Evolutionary conservation across 2,113 vertebrate species (phyloP).

Genomic region (Paradisaea rubra): DNA sequence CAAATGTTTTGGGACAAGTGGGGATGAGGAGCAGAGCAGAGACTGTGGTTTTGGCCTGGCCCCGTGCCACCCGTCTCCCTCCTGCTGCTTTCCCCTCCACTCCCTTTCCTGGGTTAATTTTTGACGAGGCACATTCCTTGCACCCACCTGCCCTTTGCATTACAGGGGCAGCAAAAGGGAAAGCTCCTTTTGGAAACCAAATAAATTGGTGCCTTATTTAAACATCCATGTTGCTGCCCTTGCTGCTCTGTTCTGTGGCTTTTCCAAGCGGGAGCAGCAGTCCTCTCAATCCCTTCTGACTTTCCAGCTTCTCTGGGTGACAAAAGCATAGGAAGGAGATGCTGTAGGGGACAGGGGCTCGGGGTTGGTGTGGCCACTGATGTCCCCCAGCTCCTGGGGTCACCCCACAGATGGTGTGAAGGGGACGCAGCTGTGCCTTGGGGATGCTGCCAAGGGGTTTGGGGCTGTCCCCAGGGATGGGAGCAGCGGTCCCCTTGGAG

Average conservation of each 20-base stretch:
- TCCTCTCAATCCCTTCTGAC: not conserved
- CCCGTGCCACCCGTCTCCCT: not conserved
- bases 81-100: not conserved
- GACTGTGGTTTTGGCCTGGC: not conserved
- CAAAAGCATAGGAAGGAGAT: not conserved
- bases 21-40: not conserved
- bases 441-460: not conserved
- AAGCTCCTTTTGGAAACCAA: not conserved
- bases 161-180: not conserved
- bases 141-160: not conserved
- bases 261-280: not conserved
- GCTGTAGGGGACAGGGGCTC: not conserved
- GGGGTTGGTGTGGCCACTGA: fast-evolving
- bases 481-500: not conserved
- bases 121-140: not conserved
- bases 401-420: not conserved
- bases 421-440: fast-evolving
- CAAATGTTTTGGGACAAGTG: not conserved
- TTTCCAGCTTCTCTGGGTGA: not conserved
- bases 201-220: not conserved
- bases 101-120: slow-evolving; percentile 13
- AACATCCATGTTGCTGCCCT: fast-evolving
- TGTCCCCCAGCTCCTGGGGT: not conserved
- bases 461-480: not conserved
- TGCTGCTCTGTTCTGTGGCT: not conserved